Conservation (phyloP, 2,888 invertebrate species). For the Catocala fraxini region DNA sequence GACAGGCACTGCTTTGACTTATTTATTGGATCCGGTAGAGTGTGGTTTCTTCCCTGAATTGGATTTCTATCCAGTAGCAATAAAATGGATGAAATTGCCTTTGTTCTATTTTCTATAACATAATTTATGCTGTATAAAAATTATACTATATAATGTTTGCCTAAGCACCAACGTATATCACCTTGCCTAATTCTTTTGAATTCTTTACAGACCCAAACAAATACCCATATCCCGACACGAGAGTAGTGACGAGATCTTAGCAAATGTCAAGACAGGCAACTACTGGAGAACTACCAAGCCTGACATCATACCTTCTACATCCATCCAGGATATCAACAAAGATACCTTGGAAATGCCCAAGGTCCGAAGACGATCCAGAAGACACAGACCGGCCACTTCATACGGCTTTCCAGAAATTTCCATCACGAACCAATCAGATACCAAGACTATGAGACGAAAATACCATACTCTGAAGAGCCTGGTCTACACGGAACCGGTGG, state of each 20-base stretch:
- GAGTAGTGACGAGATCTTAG: constrained; percentile 77
- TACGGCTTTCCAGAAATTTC: constrained; percentile 82
- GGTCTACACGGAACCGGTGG: constrained; percentile 80
- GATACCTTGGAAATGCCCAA: constrained; percentile 61
- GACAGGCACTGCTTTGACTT: too few species aligned
- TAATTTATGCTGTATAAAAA: too few species aligned
- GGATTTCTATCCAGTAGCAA: too few species aligned
- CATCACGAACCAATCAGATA: constrained; percentile 74
- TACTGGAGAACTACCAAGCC: constrained; percentile 81
- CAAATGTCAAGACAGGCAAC: constrained; percentile 75
- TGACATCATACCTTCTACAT: constrained; percentile 76
- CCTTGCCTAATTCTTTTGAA: constrained; percentile 7
- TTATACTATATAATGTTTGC: too few species aligned
- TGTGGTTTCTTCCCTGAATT: too few species aligned
- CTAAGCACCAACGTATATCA: too few species aligned
- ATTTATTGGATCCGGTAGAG: too few species aligned
- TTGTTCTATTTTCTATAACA: too few species aligned
- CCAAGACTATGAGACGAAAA: constrained; percentile 68
- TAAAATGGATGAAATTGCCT: too few species aligned
- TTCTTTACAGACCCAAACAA: constrained; percentile 52
- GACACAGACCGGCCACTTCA: constrained; percentile 69
- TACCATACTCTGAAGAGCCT: constrained; percentile 71
- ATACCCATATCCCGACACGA: constrained; percentile 65
- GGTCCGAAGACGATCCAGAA: constrained; percentile 66
- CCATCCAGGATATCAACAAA: constrained; percentile 57